phyloP scores from a whole-genome alignment of 2,888 invertebrate species.

The Anthophora plumipes region DNA sequence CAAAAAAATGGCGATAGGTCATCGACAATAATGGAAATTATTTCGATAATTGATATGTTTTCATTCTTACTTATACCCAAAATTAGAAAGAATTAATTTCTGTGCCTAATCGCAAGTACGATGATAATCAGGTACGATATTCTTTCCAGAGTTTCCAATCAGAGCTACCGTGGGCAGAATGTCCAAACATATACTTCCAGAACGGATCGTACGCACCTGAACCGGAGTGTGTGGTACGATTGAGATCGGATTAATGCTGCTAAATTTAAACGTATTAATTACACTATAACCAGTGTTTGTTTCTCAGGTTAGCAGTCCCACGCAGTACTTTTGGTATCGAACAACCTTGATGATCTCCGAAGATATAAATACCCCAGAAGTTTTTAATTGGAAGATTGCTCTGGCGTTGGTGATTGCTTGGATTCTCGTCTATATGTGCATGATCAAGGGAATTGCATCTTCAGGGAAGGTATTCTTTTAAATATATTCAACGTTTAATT shows the following conservation, averaged over 20 bases:
- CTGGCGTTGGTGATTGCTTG: conserved; percentile 95
- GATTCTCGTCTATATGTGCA: conserved; percentile 97
- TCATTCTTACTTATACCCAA: not conserved
- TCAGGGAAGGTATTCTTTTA: conserved; percentile 92
- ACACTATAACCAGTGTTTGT: not conserved
- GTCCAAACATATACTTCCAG: conserved; percentile 92
- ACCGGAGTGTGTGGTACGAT: conserved; percentile 92
- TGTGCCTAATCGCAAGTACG: no score
- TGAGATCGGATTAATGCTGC: not conserved
- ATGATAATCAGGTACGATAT: no score
- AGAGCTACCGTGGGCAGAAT: conserved; percentile 96
- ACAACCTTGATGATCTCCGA: conserved; percentile 95
- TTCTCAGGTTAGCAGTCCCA: conserved; percentile 92
- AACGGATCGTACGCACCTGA: conserved; percentile 92
- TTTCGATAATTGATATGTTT: not conserved
- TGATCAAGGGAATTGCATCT: conserved; percentile 98
- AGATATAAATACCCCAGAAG: conserved; percentile 93
- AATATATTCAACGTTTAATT: conserved; percentile 13
- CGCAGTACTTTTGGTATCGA: conserved; percentile 98
- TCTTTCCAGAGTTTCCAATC: conserved; percentile 92
- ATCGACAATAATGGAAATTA: no score
- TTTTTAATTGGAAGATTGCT: conserved; percentile 96
- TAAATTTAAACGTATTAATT: not conserved
- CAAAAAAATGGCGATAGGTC: no score
- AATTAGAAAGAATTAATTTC: not conserved